Evolutionary conservation across 1,140 invertebrate species (phyloP).

Genomic region (Halyomorpha halys): DNA sequence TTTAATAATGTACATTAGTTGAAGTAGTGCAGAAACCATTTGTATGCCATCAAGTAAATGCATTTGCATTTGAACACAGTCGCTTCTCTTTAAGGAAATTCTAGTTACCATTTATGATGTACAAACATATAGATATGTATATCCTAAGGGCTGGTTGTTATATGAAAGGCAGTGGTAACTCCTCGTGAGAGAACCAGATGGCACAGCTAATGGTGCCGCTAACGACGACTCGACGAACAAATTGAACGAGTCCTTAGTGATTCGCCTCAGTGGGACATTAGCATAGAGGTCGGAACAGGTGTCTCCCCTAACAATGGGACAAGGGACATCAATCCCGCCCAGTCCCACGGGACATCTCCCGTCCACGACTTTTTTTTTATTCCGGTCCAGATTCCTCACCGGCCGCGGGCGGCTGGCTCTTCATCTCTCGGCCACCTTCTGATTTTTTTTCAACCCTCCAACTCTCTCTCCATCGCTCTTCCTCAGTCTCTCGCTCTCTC

Average conservation of each 20-base stretch:
- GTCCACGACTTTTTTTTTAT: not conserved
- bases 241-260: constrained; percentile 7
- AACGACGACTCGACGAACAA: not conserved
- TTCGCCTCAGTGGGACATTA: not conserved
- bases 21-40: no score
- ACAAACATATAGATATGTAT: no score
- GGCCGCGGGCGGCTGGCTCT: not conserved
- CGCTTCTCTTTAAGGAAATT: no score
- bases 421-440: not conserved
- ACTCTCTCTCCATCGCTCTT: not conserved
- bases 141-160: no score
- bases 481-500: not conserved
- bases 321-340: constrained; percentile 5
- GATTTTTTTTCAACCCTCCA: not conserved
- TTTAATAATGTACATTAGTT: no score
- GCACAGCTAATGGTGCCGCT: not conserved
- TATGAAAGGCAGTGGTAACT: no score
- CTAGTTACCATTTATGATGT: no score
- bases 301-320: not conserved
- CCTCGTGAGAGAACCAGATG: not conserved
- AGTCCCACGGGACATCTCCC: not conserved
- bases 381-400: not conserved
- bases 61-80: no score
- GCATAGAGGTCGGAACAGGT: constrained; percentile 10
- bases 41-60: no score